Evolutionary conservation across 2,113 vertebrate genomes (phyloP).

Genomic region (Zosterops hypoxanthus): DNA sequence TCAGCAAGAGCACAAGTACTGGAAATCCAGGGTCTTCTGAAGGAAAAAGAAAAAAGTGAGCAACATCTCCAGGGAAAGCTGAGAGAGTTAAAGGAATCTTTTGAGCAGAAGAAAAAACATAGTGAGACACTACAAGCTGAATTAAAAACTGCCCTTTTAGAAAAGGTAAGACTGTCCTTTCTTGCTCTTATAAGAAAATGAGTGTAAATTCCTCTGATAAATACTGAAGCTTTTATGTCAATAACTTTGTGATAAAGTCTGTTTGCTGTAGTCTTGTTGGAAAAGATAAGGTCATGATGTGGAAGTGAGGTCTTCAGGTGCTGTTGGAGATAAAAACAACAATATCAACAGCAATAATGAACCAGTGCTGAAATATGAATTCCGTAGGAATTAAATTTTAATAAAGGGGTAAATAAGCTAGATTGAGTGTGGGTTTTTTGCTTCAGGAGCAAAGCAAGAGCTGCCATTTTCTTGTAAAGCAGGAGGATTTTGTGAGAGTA

Average conservation of each 20-base stretch:
- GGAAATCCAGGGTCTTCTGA: constrained; percentile 78
- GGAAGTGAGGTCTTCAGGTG: background rate
- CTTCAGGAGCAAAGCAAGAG: background rate
- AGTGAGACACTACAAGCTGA: constrained; percentile 80
- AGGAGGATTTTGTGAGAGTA: background rate
- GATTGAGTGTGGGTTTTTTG: background rate
- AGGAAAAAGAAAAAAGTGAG: constrained; percentile 82
- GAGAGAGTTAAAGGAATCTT: constrained; percentile 79
- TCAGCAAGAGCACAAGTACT: constrained; percentile 76
- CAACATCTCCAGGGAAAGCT: constrained; percentile 83
- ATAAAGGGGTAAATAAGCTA: background rate
- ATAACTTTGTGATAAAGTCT: background rate
- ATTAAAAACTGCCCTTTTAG: constrained; percentile 75
- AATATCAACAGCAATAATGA: background rate
- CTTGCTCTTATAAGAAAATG: background rate
- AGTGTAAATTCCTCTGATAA: background rate
- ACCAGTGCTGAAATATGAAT: background rate
- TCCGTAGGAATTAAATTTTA: background rate
- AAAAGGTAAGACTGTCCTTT: constrained; percentile 72
- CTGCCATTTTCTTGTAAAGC: constrained; percentile 4
- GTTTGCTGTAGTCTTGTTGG: background rate
- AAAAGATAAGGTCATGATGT: background rate
- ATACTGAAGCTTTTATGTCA: background rate
- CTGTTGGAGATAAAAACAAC: background rate
- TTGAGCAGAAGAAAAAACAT: constrained; percentile 82